Evolutionary conservation across 2,113 vertebrate species (phyloP), one percentile per base, ranked within the genome.

Genomic region (Pangasianodon gigas): DNA sequence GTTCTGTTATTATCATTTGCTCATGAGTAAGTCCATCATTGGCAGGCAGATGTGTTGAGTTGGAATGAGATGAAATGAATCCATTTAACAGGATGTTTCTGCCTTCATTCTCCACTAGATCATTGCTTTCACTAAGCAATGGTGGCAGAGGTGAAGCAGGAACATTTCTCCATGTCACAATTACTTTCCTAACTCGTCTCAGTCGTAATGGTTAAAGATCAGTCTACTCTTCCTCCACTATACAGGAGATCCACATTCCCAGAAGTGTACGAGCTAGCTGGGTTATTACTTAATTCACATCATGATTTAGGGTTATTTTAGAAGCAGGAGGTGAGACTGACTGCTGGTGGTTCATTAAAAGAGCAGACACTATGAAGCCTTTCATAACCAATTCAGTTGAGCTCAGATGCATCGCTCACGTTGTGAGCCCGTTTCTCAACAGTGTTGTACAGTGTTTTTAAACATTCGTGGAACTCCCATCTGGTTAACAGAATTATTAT

Each of bases 1-100:
- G 89, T 90, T 92, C 86, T 29, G 52, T 89, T 87, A 81, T 86
- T 65, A 89, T 93, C 91, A 90, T 92, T 69, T 91, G 56, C 86
- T 86, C 84, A 60, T 88, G 90, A 92, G 92, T 91, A 88, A 87
- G 79, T 92, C 88, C 71, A 85, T 65, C 87, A 84, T 90, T 90
- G 58, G 87, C 46, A n/a, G 37, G 87, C 54, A 85, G 89, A 88
- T 81, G 56, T 77, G 60, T 52, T 24, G 84, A 58, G 52, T 67
- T 82, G 89, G 41, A 88, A 91, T 62, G 41, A 88, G 82, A 90
- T 88, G 74, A 91, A 69, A 88, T 46, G 44, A 88, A 48, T 75
- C 37, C 37, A 84, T 89, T 85, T 21, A 81, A 51, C 81, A 44
- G 62, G 16, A 58, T 37, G 29, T 41, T 60, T 77, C 88, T 83